Conservation (phyloP, 2,797 vertebrate genomes). For the Xenentodon cancila region DNA sequence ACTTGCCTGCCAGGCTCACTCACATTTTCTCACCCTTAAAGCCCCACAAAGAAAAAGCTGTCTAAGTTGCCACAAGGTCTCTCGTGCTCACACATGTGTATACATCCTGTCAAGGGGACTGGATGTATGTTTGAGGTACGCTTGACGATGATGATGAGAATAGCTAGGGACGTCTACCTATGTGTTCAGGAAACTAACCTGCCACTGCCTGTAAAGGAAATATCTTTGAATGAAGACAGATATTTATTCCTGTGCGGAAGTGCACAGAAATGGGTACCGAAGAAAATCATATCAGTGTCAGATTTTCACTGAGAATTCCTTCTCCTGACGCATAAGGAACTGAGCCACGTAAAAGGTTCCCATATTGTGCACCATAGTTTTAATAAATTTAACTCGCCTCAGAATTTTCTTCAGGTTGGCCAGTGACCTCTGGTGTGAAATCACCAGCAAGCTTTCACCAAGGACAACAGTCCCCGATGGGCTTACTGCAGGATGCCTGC, state of each 20-base stretch:
- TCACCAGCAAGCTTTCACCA: slow-evolving; percentile 61
- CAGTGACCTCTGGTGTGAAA: slow-evolving; percentile 66
- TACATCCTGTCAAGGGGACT: slow-evolving; percentile 35
- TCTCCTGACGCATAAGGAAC: slow-evolving; percentile 11
- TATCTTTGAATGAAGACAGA: slow-evolving; percentile 31
- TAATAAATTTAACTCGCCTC: slow-evolving; percentile 7
- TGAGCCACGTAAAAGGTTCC: slow-evolving; percentile 22
- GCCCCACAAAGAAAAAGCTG: slow-evolving; percentile 24
- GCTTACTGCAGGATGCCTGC: slow-evolving; percentile 55
- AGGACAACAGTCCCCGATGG: slow-evolving; percentile 56
- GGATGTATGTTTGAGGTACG: slow-evolving; percentile 18
- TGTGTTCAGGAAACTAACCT: slow-evolving; percentile 32
- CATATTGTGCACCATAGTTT: background rate
- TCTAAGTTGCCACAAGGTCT: slow-evolving; percentile 28
- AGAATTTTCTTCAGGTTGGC: slow-evolving; percentile 19
- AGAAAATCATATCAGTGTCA: background rate
- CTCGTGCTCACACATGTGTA: slow-evolving; percentile 19
- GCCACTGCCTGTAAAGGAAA: slow-evolving; percentile 16
- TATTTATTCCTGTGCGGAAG: slow-evolving; percentile 36
- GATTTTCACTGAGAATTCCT: no score
- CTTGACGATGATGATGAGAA: slow-evolving; percentile 46
- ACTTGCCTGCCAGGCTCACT: slow-evolving; percentile 15
- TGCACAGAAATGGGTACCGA: slow-evolving; percentile 3
- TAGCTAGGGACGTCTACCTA: slow-evolving; percentile 41
- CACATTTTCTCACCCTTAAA: slow-evolving; percentile 11